Conservation (phyloP, 2,113 vertebrate genomes). For the Garra rufa region DNA sequence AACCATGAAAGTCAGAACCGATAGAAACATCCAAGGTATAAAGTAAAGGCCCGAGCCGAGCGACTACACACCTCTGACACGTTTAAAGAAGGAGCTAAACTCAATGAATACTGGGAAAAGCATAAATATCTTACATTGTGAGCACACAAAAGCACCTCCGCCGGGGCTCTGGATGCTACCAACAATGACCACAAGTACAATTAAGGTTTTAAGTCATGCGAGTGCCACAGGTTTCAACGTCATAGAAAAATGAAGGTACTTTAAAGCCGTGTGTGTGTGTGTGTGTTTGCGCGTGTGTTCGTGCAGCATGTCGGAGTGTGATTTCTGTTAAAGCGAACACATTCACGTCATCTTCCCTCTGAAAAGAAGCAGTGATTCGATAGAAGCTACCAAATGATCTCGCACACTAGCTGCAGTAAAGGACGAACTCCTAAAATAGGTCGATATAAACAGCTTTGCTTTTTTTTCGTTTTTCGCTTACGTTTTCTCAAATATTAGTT, state of each 20-base stretch:
- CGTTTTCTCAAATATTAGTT: conserved; percentile 59
- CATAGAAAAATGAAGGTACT: conserved; percentile 69
- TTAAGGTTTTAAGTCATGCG: conserved; percentile 79
- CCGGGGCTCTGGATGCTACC: conserved; percentile 73
- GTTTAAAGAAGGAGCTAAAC: conserved; percentile 72
- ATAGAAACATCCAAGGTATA: conserved; percentile 69
- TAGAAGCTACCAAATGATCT: conserved; percentile 63
- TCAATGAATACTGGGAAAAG: conserved; percentile 73
- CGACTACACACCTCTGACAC: conserved; percentile 70
- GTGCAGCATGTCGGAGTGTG: conserved; percentile 31
- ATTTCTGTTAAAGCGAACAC: conserved; percentile 74
- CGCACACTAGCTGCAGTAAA: conserved; percentile 68
- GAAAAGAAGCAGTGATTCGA: conserved; percentile 70
- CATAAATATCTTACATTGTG: conserved; percentile 78
- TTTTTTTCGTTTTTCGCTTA: conserved; percentile 1
- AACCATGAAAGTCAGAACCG: conserved; percentile 59
- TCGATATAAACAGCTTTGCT: conserved; percentile 70
- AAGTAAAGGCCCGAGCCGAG: conserved; percentile 71
- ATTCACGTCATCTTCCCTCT: conserved; percentile 65
- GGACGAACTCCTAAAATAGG: conserved; percentile 63
- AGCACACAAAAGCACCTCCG: conserved; percentile 77
- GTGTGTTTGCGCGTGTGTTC: conserved; percentile 25
- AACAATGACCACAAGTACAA: conserved; percentile 80
- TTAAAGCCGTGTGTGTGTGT: conserved; percentile 71
- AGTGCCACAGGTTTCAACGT: conserved; percentile 77